Base-by-base conservation (phyloP, 2,113 vertebrate species). In the Leptobrachium ailaonicum region DNA sequence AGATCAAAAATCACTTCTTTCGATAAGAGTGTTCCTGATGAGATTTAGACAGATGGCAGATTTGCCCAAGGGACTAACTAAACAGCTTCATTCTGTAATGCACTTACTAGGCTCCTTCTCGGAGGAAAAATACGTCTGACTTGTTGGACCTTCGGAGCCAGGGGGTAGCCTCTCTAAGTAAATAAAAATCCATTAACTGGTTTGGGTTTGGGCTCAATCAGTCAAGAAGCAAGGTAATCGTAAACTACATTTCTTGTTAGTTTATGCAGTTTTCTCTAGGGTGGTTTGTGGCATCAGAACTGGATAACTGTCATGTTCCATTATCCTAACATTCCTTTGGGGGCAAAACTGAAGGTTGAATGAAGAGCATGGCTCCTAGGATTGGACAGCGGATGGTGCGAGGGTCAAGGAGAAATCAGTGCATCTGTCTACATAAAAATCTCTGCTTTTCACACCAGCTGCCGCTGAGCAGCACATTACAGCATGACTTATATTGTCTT, bases 281-380 rank as follows among this genome's bases (percentile, higher is more conserved):
- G 72, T 75, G 58, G 83, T 85, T 88, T 83, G 50, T 85, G 83
- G 87, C 83, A 83, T 83, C 74, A 11, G 32, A 83, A 80, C 88
- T 82, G 82, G 82, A 71, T 74, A 86, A 68, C 77, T 89, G 89
- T 87, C 89, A 87, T 66, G 82, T 85, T 74, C 77, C 32, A 0
- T 88, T 88, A 85, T 20, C 41, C 79, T 86, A 86, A 89, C 32
- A 12, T 79, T 42, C 82, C 88, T 85, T 44, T 73, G 53, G 82
- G 87, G 45, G 50, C 47, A 0, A 58, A 50, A 71, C 41, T 47
- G 79, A 84, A 86, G 84, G 70, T 79, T 85, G 76, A 1, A 84
- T 71, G 76, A 86, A 69, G 82, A 83, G 73, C 3, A 70, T 86
- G 66, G 76, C 86, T 89, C 14, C 9, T 56, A 79, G 87, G 79